A percentile compares a stretch with the other conserved stretches of the same genome.
Conservation (phyloP, 1,140 invertebrate genomes). For the Pogonomyrmex californicus region DNA sequence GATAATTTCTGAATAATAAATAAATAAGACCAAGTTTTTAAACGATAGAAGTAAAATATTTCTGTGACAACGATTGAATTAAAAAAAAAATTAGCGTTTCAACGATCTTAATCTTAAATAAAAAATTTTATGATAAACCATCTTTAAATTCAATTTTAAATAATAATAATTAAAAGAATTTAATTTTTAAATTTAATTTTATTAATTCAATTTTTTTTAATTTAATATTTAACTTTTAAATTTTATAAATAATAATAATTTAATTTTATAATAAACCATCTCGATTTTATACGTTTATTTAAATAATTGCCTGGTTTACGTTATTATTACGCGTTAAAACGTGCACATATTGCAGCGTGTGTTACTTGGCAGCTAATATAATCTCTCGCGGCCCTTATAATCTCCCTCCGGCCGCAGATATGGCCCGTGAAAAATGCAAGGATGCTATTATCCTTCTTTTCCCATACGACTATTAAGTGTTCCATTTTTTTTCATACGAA, state of each 20-base stretch:
- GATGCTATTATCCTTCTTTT: not conserved
- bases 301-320: conserved; percentile 11
- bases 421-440: conserved; percentile 30
- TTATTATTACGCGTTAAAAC: not conserved
- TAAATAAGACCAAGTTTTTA: conserved; percentile 35
- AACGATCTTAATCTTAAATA: not conserved
- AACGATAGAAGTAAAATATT: conserved; percentile 6
- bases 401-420: not conserved
- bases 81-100: not conserved
- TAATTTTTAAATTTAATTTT: too few relatives aligned
- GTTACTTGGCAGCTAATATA: conserved; percentile 36
- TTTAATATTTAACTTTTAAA: too few relatives aligned
- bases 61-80: not conserved
- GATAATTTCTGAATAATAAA: conserved; percentile 30
- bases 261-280: not conserved
- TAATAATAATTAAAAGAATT: too few relatives aligned
- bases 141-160: too few relatives aligned
- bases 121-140: not conserved
- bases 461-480: conserved; percentile 19
- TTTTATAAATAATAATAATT: too few relatives aligned
- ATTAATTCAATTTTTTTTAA: too few relatives aligned
- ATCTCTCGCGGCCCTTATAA: conserved; percentile 4
- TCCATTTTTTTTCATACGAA: conserved; percentile 34
- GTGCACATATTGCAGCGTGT: conserved; percentile 12
- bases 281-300: conserved; percentile 7